phyloP scores from a whole-genome alignment of 2,797 vertebrate species.

The Tragelaphus eurycerus region DNA sequence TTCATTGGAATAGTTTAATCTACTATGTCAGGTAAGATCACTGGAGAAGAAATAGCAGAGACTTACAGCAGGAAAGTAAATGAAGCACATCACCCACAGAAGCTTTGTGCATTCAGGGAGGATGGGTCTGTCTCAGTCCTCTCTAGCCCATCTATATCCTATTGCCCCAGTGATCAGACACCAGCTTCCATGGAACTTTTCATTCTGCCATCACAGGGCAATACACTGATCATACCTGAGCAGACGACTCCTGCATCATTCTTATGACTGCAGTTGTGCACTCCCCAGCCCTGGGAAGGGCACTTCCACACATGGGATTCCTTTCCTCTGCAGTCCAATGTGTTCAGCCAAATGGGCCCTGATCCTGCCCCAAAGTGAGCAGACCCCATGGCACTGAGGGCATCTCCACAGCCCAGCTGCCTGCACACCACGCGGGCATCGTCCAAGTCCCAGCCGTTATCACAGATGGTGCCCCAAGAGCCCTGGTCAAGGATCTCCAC shows the following conservation, averaged over 20 bases:
- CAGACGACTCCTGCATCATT: conserved; percentile 81
- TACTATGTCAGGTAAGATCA: not conserved
- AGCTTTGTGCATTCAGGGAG: not conserved
- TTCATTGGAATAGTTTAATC: not conserved
- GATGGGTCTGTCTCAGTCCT: not conserved
- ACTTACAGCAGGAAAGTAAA: not conserved
- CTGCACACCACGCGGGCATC: conserved; percentile 78
- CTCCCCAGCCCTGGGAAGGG: conserved; percentile 51
- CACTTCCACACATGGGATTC: conserved; percentile 78
- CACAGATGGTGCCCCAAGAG: conserved; percentile 72
- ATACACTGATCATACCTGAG: conserved; percentile 70
- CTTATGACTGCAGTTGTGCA: conserved; percentile 77
- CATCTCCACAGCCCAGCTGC: conserved; percentile 78
- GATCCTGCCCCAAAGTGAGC: conserved; percentile 68
- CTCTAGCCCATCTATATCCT: fast-evolving
- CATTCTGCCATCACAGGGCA: not conserved
- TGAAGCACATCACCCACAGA: not conserved
- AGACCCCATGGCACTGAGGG: conserved; percentile 39
- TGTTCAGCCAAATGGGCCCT: conserved; percentile 78
- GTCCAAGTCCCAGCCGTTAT: conserved; percentile 77
- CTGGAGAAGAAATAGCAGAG: not conserved
- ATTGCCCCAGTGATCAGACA: not conserved
- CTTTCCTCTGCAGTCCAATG: conserved; percentile 67
- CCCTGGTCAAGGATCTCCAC: not conserved
- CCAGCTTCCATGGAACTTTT: not conserved